Conservation (phyloP, 2,113 vertebrate genomes). For the Calonectris borealis region DNA sequence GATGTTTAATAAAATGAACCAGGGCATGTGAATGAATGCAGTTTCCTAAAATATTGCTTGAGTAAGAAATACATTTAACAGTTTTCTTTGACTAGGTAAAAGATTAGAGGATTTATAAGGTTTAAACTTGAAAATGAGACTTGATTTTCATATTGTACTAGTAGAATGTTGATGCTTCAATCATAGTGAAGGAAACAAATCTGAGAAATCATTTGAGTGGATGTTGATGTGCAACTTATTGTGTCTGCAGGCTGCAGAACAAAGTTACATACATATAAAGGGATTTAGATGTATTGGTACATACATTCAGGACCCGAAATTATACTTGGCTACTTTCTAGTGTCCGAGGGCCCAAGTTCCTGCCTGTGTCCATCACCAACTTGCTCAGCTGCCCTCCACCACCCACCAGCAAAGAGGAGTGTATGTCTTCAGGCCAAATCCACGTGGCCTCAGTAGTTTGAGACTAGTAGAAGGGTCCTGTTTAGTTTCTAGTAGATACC, state of each 20-base stretch:
- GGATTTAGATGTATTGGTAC: neutral
- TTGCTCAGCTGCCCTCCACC: neutral
- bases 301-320: neutral
- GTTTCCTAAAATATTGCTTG: neutral
- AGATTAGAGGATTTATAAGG: neutral
- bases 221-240: neutral
- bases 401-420: neutral
- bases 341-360: neutral
- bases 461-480: neutral
- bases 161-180: neutral
- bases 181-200: neutral
- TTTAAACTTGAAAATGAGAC: neutral
- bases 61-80: neutral
- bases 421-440: neutral
- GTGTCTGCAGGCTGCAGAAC: neutral
- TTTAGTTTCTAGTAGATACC: neutral
- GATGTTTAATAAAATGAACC: neutral
- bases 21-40: neutral
- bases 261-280: neutral
- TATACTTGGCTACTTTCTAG: neutral
- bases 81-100: neutral
- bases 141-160: neutral
- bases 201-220: neutral
- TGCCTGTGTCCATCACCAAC: neutral
- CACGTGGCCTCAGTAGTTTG: neutral